phyloP scores from a whole-genome alignment of 1,140 invertebrate species.

The Pemphigus obesinymphae region DNA sequence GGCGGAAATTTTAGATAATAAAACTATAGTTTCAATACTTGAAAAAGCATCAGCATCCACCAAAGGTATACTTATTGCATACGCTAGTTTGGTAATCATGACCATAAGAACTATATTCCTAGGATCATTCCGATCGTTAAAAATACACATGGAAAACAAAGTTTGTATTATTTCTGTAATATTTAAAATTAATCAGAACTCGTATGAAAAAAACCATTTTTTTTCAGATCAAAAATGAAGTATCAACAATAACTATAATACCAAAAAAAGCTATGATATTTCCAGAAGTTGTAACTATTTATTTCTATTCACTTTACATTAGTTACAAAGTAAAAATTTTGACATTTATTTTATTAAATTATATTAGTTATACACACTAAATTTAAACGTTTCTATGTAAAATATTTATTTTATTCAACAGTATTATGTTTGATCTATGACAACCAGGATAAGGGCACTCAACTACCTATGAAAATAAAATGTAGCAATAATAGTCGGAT shows the following conservation, averaged over 20 bases:
- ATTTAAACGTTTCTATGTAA: too few species aligned
- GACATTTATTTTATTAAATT: too few species aligned
- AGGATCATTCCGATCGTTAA: conserved; percentile 86
- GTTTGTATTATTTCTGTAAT: background rate
- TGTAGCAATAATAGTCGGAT: too few species aligned
- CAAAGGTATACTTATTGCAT: conserved; percentile 91
- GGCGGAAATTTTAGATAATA: conserved; percentile 5
- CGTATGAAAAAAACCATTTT: conserved; percentile 41
- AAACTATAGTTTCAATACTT: conserved; percentile 52
- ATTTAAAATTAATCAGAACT: conserved; percentile 24
- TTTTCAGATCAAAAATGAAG: conserved; percentile 74
- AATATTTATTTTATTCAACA: too few species aligned
- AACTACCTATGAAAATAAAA: too few species aligned
- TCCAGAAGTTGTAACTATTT: conserved; percentile 87
- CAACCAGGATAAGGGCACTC: too few species aligned
- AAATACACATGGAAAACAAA: conserved; percentile 63
- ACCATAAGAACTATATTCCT: conserved; percentile 93
- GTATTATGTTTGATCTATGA: too few species aligned
- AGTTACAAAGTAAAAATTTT: conserved; percentile 63
- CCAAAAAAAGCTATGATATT: conserved; percentile 94
- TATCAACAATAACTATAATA: conserved; percentile 90
- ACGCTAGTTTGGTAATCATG: conserved; percentile 90
- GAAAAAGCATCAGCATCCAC: conserved; percentile 73
- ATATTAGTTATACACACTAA: too few species aligned
- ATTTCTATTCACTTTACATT: conserved; percentile 87